These are phyloP conservation scores for Eudyptes chrysolophus DNA, from an alignment of 2,113 vertebrate genomes.

Conservation along the genomic window DNA sequence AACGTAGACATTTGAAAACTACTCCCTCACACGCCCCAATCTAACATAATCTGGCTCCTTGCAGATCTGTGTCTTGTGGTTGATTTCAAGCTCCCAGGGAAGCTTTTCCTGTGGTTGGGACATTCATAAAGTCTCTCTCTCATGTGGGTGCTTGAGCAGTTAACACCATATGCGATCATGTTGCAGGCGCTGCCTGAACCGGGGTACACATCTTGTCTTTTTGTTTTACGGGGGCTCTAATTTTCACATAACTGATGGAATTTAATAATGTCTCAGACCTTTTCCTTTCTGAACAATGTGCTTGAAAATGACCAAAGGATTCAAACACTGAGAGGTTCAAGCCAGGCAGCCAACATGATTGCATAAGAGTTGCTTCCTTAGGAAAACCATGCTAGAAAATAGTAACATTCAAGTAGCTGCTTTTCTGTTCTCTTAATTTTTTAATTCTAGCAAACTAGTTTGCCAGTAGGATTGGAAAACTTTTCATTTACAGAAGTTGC, in stretches of 20 bases:
- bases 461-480: not conserved
- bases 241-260: not conserved
- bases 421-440: not conserved
- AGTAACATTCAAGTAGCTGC: not conserved
- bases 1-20: not conserved
- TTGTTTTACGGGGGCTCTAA: not conserved
- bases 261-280: not conserved
- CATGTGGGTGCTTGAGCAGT: not conserved
- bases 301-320: not conserved
- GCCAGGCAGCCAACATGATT: not conserved
- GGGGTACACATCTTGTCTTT: not conserved
- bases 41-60: not conserved
- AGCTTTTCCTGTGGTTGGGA: slow-evolving; percentile 10
- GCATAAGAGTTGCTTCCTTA: not conserved
- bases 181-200: not conserved
- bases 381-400: not conserved
- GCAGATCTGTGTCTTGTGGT: not conserved
- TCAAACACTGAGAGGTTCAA: not conserved
- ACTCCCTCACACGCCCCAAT: not conserved
- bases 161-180: not conserved
- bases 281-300: not conserved
- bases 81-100: not conserved
- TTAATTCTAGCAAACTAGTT: not conserved
- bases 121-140: not conserved
- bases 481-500: not conserved